These are phyloP conservation scores for Antheraea yamamai DNA, from an alignment of 2,888 invertebrate genomes.

Conservation along the genomic window DNA sequence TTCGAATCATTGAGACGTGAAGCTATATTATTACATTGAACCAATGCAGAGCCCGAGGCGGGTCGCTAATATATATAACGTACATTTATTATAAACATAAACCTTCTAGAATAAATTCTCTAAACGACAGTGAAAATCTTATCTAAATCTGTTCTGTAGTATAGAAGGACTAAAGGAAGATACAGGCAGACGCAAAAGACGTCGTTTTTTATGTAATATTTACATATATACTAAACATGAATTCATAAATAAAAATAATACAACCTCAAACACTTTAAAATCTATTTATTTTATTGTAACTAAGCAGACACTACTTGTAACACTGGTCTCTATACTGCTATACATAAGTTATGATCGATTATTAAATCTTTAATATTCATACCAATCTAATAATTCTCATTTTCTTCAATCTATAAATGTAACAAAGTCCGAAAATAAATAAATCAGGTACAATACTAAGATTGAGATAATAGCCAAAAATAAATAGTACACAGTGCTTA, in stretches of 20 bases:
- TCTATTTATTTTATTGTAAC: constrained; percentile 30
- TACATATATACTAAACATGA: too few relatives aligned
- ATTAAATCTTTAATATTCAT: constrained; percentile 3
- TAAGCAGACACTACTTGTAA: constrained; percentile 30
- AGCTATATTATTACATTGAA: too few relatives aligned
- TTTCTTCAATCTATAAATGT: constrained; percentile 4
- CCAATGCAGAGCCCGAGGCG: too few relatives aligned
- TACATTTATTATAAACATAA: too few relatives aligned
- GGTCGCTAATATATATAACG: too few relatives aligned
- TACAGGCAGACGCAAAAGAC: too few relatives aligned
- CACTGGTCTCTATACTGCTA: constrained; percentile 36
- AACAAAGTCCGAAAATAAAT: constrained; percentile 16
- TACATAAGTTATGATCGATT: constrained; percentile 17
- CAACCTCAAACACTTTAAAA: constrained; percentile 24
- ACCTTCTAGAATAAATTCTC: too few relatives aligned
- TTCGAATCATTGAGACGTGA: too few relatives aligned
- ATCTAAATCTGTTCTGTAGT: too few relatives aligned
- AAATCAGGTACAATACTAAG: constrained; percentile 27
- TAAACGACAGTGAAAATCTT: too few relatives aligned
- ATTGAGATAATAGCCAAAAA: constrained; percentile 21
- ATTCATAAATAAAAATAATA: constrained; percentile 11
- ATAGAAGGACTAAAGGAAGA: too few relatives aligned
- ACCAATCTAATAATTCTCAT: constrained; percentile 10
- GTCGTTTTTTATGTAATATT: too few relatives aligned
- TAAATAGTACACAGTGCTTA: not conserved